A percentile compares a stretch with the other conserved stretches of the same genome.
These are phyloP conservation scores for Drosophila punjabiensis DNA, from an alignment of 1,140 invertebrate species.

Conservation along the genomic window DNA sequence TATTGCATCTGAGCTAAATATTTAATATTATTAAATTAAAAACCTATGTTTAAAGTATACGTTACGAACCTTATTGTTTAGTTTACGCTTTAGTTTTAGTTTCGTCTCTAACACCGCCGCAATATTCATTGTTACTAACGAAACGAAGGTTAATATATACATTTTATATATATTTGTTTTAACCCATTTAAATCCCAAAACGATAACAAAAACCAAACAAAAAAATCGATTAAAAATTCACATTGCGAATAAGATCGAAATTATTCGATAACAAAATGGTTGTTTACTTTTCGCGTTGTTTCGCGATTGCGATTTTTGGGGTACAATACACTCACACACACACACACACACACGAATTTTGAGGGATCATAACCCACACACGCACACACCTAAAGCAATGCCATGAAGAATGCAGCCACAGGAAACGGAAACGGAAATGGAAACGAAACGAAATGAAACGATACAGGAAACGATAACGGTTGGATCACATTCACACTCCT, in stretches of 20 bases:
- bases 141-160: conserved; percentile 37
- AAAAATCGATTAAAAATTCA: conserved; percentile 62
- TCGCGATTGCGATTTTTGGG: conserved; percentile 28
- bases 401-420: conserved; percentile 59
- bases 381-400: conserved; percentile 34
- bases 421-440: conserved; percentile 20
- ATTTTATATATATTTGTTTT: conserved; percentile 59
- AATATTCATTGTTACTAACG: conserved; percentile 44
- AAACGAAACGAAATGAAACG: conserved; percentile 15
- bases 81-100: conserved; percentile 29
- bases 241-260: conserved; percentile 57
- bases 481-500: conserved; percentile 25
- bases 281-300: conserved; percentile 68
- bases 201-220: conserved; percentile 17
- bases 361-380: conserved; percentile 1
- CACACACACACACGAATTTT: conserved; percentile 21
- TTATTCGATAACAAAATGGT: conserved; percentile 57
- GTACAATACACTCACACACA: not conserved
- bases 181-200: conserved; percentile 27
- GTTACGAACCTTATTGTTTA: conserved; percentile 25
- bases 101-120: conserved; percentile 40
- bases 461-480: conserved; percentile 22
- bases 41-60: not conserved
- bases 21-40: conserved; percentile 27
- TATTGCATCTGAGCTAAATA: conserved; percentile 42